Conservation (phyloP, 2,888 invertebrate species). For the Caenorhabditis sulstoni region DNA sequence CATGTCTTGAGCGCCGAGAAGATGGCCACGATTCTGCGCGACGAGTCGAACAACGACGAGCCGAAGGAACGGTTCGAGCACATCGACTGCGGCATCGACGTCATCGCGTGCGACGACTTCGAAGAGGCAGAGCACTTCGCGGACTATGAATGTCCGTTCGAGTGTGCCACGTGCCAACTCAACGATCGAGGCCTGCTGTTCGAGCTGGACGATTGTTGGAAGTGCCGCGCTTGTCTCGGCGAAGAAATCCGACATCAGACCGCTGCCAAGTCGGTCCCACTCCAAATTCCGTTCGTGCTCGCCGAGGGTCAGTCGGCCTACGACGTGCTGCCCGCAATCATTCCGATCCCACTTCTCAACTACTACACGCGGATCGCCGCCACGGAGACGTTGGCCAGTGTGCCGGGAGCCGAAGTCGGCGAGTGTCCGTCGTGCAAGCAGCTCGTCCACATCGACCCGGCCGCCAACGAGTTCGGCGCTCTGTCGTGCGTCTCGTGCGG, state of each 20-base stretch:
- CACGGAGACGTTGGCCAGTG: constrained; percentile 44
- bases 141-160: too few relatives aligned
- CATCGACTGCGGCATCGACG: constrained; percentile 54
- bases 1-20: constrained; percentile 56
- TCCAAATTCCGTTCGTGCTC: constrained; percentile 63
- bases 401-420: constrained; percentile 52
- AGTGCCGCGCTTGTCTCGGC: constrained; percentile 65
- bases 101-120: constrained; percentile 44
- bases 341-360: constrained; percentile 64
- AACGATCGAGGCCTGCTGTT: constrained; percentile 64
- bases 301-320: constrained; percentile 58
- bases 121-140: constrained; percentile 4
- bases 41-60: constrained; percentile 36
- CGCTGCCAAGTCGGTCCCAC: constrained; percentile 56
- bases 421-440: constrained; percentile 67
- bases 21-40: constrained; percentile 59
- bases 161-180: constrained; percentile 60
- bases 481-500: constrained; percentile 61
- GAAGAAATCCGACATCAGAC: constrained; percentile 58
- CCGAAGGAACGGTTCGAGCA: constrained; percentile 62
- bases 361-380: constrained; percentile 66
- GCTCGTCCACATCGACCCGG: constrained; percentile 51
- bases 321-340: constrained; percentile 63
- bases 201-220: constrained; percentile 71
- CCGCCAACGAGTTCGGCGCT: constrained; percentile 38